Conservation (phyloP, 2,888 invertebrate species). For the Serripes groenlandicus region DNA sequence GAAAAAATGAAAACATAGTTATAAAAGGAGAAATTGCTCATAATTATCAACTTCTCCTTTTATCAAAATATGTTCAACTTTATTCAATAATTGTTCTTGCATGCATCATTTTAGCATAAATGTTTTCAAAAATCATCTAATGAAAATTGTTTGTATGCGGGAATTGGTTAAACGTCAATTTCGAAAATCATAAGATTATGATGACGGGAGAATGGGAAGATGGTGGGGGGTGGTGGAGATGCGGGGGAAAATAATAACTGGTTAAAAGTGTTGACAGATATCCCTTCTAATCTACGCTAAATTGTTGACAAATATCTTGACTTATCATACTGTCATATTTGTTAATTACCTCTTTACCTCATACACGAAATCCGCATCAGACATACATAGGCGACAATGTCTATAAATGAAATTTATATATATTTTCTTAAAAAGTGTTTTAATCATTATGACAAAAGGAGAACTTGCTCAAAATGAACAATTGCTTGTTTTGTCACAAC, state of each 20-base stretch:
- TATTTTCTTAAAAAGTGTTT: neutral
- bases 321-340: neutral
- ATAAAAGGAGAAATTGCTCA: neutral
- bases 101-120: no score
- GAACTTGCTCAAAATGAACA: neutral
- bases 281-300: constrained; percentile 3
- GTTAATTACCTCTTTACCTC: no score
- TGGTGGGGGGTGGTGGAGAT: constrained; percentile 1
- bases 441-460: neutral
- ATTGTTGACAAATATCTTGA: constrained; percentile 1
- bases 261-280: constrained; percentile 18
- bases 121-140: no score
- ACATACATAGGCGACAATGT: neutral
- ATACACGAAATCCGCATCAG: no score
- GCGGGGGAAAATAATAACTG: neutral
- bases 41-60: neutral
- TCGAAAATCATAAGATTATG: no score
- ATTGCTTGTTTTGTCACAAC: neutral
- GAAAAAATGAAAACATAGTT: neutral
- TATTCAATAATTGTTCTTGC: no score
- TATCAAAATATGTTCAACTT: no score
- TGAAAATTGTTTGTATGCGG: no score
- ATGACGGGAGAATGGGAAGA: neutral
- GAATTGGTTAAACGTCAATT: no score
- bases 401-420: neutral